Percentiles rank a stretch among this genome's conserved stretches.
Conservation (phyloP, 2,113 vertebrate genomes). For the Aegypius monachus region DNA sequence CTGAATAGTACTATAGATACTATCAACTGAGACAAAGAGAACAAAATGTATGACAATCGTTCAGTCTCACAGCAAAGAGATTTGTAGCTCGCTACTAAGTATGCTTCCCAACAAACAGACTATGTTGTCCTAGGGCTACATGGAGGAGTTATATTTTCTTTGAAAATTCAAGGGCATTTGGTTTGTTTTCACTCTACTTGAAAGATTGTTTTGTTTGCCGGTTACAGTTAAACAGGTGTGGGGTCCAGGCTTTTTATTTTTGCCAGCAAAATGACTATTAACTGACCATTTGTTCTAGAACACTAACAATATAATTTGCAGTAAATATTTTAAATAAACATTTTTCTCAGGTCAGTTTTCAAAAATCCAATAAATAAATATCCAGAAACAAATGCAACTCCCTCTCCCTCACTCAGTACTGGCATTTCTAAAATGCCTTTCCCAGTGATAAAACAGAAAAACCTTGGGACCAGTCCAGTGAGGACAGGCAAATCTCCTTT, state of each 20-base stretch:
- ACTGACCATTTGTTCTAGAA: conserved; percentile 36
- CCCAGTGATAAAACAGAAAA: conserved; percentile 37
- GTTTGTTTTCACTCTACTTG: conserved; percentile 70
- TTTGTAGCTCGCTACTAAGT: conserved; percentile 78
- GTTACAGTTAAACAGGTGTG: conserved; percentile 37
- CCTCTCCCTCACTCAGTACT: not conserved
- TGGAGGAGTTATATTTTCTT: conserved; percentile 74
- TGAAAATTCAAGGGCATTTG: conserved; percentile 72
- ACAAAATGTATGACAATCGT: conserved; percentile 78
- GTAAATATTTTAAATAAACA: conserved; percentile 27
- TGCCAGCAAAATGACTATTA: conserved; percentile 26
- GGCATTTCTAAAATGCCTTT: conserved; percentile 50
- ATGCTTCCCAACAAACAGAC: conserved; percentile 83
- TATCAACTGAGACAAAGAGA: conserved; percentile 78
- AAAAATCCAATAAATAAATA: conserved; percentile 26
- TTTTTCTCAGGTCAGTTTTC: conserved; percentile 16
- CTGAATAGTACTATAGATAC: conserved; percentile 72
- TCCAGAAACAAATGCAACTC: not conserved
- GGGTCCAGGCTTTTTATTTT: not conserved
- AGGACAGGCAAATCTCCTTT: not conserved
- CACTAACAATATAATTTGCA: not conserved
- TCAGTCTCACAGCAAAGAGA: conserved; percentile 78
- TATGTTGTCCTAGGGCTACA: conserved; percentile 81
- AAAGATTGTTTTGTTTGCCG: conserved; percentile 39
- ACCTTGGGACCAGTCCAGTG: not conserved